These are phyloP conservation scores for Prunella himalayana DNA, from an alignment of 2,113 vertebrate genomes.

Conservation along the genomic window DNA sequence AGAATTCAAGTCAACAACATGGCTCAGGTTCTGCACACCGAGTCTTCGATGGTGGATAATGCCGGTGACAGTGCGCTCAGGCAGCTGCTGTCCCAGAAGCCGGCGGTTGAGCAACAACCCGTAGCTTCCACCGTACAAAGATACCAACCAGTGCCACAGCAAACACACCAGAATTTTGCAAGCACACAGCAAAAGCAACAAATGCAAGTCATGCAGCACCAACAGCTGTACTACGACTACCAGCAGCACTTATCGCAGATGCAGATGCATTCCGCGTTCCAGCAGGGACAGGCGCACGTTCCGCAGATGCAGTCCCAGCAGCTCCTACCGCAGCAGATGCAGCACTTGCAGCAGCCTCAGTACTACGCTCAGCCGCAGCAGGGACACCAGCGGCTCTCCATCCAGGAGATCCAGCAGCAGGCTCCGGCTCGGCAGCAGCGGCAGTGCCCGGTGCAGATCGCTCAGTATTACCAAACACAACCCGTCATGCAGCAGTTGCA, in stretches of 20 bases:
- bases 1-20: slow-evolving; percentile 79
- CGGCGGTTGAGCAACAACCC: slow-evolving; percentile 62
- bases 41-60: slow-evolving; percentile 69
- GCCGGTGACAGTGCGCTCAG: slow-evolving; percentile 74
- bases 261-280: slow-evolving; percentile 61
- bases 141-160: slow-evolving; percentile 75
- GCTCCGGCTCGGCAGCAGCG: slow-evolving; percentile 61
- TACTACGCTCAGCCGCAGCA: slow-evolving; percentile 76
- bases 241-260: slow-evolving; percentile 76
- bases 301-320: slow-evolving; percentile 69
- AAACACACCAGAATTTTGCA: slow-evolving; percentile 69
- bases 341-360: slow-evolving; percentile 72
- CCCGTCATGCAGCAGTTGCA: slow-evolving; percentile 74
- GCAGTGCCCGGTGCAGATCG: slow-evolving; percentile 70
- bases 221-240: slow-evolving; percentile 77
- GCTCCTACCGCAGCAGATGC: slow-evolving; percentile 70
- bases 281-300: slow-evolving; percentile 56
- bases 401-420: slow-evolving; percentile 71
- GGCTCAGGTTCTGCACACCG: slow-evolving; percentile 73
- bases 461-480: slow-evolving; percentile 79
- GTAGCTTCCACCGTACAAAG: slow-evolving; percentile 55
- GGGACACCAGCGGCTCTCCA: slow-evolving; percentile 67
- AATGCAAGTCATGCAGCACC: slow-evolving; percentile 74
- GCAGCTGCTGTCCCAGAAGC: slow-evolving; percentile 79
- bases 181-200: slow-evolving; percentile 72